Evolutionary conservation across 30 jellyfish, hydroid and myxozoan species (phyloP).

Genomic region (Hydractinia symbiolongicarpus): DNA sequence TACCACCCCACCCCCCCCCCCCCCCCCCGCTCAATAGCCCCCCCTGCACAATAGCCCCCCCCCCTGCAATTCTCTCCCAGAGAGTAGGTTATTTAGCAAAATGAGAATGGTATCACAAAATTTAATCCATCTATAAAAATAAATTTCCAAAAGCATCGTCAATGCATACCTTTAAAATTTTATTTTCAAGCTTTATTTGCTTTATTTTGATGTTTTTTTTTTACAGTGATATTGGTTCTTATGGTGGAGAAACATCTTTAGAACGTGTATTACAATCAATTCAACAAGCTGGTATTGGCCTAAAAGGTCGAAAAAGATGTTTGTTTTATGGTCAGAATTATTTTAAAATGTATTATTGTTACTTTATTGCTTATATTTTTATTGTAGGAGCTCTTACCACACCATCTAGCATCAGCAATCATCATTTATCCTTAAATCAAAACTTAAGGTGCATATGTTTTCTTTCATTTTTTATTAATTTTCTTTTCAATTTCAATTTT

Average conservation of each 20-base stretch:
- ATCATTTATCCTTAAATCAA: slow-evolving; percentile 54
- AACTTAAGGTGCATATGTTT: slow-evolving; percentile 37
- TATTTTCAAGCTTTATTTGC: neutral
- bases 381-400: slow-evolving; percentile 72
- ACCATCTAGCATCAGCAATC: slow-evolving; percentile 73
- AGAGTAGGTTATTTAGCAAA: neutral
- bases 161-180: neutral
- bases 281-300: slow-evolving; percentile 76
- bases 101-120: neutral
- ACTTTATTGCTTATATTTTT: neutral
- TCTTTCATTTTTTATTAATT: neutral
- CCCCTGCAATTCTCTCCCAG: no score
- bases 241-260: slow-evolving; percentile 72
- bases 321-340: neutral
- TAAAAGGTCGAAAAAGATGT: slow-evolving; percentile 45
- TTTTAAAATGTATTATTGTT: neutral
- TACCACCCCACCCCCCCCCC: no score
- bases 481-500: no score
- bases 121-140: neutral
- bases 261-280: slow-evolving; percentile 75
- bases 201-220: neutral
- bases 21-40: no score
- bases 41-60: no score
- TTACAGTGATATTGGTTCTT: slow-evolving; percentile 87
- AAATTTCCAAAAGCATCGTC: no score